These are phyloP conservation scores for Phthorimaea operculella DNA, from an alignment of 1,140 invertebrate genomes.

Conservation along the genomic window DNA sequence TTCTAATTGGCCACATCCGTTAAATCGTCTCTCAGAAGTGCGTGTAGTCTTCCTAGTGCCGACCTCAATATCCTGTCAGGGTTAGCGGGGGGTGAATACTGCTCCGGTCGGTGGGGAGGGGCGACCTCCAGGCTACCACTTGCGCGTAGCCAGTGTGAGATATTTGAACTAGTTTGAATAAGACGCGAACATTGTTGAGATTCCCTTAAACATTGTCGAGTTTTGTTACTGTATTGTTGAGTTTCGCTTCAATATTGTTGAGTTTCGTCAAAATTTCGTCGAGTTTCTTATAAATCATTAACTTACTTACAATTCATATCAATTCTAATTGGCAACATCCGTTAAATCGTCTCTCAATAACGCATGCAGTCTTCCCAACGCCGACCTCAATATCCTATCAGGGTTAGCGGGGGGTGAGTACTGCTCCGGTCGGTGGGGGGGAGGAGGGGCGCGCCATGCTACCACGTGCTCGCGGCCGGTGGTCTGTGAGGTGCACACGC, in stretches of 20 bases:
- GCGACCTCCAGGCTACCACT: slow-evolving; percentile 92
- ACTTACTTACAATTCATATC: no score
- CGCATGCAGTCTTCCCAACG: neutral
- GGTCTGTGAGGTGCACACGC: slow-evolving; percentile 86
- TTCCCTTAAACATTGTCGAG: no score
- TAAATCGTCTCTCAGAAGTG: no score
- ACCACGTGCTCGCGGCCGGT: slow-evolving; percentile 90
- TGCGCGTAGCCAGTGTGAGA: slow-evolving; percentile 88
- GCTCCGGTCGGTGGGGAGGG: slow-evolving; percentile 49
- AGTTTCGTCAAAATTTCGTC: no score
- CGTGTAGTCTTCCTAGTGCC: neutral
- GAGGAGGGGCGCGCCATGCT: slow-evolving; percentile 86
- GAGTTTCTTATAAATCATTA: no score
- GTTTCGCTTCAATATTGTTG: no score
- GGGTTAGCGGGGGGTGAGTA: slow-evolving; percentile 18
- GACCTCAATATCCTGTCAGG: slow-evolving; percentile 9
- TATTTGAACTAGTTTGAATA: no score
- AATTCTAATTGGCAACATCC: no score
- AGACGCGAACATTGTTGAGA: no score
- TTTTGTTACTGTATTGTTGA: no score
- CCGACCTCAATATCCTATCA: slow-evolving; percentile 8
- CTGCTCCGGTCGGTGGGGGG: slow-evolving; percentile 24
- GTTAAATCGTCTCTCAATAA: no score
- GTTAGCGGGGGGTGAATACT: slow-evolving; percentile 20
- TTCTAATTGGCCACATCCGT: no score